Percentiles rank a stretch among this genome's conserved stretches.
Evolutionary conservation across 2,797 vertebrate species (phyloP).

Genomic region (Tapirus indicus): DNA sequence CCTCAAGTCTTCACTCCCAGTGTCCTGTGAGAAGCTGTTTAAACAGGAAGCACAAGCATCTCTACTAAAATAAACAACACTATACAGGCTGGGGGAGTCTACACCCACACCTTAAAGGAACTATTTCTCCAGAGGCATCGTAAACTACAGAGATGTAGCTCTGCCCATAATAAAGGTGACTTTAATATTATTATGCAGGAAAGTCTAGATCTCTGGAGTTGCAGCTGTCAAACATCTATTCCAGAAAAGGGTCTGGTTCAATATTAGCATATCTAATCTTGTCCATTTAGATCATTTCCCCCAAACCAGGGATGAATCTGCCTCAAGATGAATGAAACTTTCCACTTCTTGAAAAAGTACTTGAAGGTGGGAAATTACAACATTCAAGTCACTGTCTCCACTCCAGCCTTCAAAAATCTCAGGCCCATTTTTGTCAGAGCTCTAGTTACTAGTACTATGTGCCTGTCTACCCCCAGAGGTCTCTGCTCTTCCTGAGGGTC

Average conservation of each 20-base stretch:
- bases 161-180: background rate
- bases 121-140: slow-evolving; percentile 11
- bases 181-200: slow-evolving; percentile 18
- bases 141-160: background rate
- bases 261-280: background rate
- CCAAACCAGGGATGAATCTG: background rate
- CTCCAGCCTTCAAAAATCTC: background rate
- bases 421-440: background rate
- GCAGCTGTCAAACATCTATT: background rate
- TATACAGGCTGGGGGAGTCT: background rate
- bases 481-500: background rate
- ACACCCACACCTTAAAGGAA: background rate
- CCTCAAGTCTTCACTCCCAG: background rate
- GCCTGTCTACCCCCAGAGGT: background rate
- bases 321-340: background rate
- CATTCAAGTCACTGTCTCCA: background rate
- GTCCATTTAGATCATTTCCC: background rate
- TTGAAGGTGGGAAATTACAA: slow-evolving; percentile 26
- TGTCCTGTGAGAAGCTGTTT: slow-evolving; percentile 21
- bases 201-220: background rate
- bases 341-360: slow-evolving; percentile 22
- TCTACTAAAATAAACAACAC: slow-evolving; percentile 53
- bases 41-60: slow-evolving; percentile 44
- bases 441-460: background rate
- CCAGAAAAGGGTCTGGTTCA: background rate